Evolutionary conservation across 2,888 invertebrate species (phyloP).

Genomic region (Drosophila meridionalis): DNA sequence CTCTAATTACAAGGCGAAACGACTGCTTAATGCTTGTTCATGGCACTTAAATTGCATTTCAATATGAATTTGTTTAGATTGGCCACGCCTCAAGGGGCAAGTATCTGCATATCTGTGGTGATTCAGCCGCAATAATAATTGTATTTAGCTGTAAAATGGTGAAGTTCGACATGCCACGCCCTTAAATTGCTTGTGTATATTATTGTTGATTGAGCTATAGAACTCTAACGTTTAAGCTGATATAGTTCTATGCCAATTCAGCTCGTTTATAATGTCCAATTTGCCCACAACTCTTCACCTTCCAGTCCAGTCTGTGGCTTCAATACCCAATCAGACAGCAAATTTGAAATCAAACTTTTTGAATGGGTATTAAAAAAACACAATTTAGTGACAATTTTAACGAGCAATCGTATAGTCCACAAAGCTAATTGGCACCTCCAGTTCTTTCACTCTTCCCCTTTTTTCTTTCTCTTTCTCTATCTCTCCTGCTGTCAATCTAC

Average conservation of each 20-base stretch:
- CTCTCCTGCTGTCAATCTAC: background rate
- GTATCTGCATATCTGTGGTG: background rate
- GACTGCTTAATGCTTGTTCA: background rate
- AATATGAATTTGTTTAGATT: background rate
- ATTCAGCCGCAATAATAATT: background rate
- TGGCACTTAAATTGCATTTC: background rate
- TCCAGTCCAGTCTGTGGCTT: no score
- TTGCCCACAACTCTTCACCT: no score
- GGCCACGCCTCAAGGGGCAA: background rate
- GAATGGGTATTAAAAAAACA: background rate
- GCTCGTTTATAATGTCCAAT: no score
- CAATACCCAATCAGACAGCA: no score
- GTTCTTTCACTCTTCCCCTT: background rate
- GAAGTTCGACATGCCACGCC: background rate
- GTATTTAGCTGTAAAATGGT: background rate
- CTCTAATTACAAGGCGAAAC: background rate
- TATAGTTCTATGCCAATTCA: no score
- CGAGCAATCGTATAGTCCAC: background rate
- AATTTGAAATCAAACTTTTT: background rate
- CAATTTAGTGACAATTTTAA: background rate
- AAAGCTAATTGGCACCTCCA: conserved; percentile 2
- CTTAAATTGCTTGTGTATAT: no score
- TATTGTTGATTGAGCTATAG: no score
- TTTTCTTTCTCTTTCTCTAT: background rate
- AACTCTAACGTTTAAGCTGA: no score